Percentiles rank a stretch among this genome's conserved stretches.
These are phyloP conservation scores for Rhabditoides inermis DNA, from an alignment of 2,888 invertebrate genomes.

Conservation along the genomic window DNA sequence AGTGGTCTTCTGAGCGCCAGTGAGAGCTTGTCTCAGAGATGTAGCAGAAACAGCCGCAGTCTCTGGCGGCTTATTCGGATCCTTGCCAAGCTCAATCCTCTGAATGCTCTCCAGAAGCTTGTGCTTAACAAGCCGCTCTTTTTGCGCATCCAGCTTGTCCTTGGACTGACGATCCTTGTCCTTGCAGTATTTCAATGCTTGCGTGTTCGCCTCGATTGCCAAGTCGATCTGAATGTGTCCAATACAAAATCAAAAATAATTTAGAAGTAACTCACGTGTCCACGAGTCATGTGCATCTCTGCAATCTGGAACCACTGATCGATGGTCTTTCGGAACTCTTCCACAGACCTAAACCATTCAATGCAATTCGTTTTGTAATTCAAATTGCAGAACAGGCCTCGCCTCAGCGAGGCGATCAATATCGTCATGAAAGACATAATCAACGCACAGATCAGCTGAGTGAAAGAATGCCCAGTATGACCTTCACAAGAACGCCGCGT, in stretches of 20 bases:
- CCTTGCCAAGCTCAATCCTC: constrained; percentile 48
- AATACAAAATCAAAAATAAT: constrained; percentile 9
- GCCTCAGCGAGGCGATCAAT: too few relatives aligned
- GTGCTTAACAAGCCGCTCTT: constrained; percentile 42
- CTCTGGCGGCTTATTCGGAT: constrained; percentile 15
- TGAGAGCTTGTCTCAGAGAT: constrained; percentile 28
- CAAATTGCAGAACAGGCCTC: too few relatives aligned
- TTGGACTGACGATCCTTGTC: constrained; percentile 41
- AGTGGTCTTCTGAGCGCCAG: constrained; percentile 24
- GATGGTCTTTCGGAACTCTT: constrained; percentile 49
- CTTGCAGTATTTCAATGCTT: constrained; percentile 51
- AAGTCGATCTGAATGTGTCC: constrained; percentile 50
- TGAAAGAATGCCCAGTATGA: too few relatives aligned
- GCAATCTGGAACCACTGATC: constrained; percentile 50
- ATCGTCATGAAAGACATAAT: too few relatives aligned
- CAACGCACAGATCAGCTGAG: too few relatives aligned
- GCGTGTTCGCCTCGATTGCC: constrained; percentile 47
- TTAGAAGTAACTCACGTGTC: not conserved
- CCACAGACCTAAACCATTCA: constrained; percentile 32
- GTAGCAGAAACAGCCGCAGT: constrained; percentile 7
- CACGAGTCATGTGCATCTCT: constrained; percentile 41
- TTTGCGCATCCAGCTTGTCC: constrained; percentile 43
- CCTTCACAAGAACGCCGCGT: too few relatives aligned
- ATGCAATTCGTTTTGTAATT: too few relatives aligned
- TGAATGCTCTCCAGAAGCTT: constrained; percentile 51